Conservation (phyloP, 2,797 vertebrate genomes). For the Hemitrygon akajei region DNA sequence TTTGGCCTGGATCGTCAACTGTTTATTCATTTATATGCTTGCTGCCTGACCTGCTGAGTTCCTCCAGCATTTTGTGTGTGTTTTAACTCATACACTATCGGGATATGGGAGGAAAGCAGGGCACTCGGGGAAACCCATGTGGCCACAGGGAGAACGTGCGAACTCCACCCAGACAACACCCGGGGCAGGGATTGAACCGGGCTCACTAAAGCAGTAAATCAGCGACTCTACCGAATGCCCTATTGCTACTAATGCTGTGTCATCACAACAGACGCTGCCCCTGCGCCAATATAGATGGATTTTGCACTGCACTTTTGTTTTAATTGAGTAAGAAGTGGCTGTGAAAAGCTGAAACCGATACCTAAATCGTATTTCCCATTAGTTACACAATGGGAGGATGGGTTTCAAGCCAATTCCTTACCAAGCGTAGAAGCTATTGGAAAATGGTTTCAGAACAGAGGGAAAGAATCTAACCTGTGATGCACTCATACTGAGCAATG, state of each 20-base stretch:
- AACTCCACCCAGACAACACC: too few relatives aligned
- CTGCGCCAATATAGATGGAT: neutral
- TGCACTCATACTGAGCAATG: neutral
- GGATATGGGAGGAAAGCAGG: too few relatives aligned
- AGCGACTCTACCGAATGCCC: too few relatives aligned
- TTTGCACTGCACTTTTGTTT: neutral
- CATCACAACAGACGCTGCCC: neutral
- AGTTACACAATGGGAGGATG: neutral
- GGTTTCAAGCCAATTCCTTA: neutral
- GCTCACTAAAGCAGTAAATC: too few relatives aligned
- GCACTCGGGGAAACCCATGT: too few relatives aligned
- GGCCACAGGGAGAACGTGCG: too few relatives aligned
- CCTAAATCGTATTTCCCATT: conserved; percentile 21
- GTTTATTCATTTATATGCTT: too few relatives aligned
- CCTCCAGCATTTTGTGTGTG: too few relatives aligned
- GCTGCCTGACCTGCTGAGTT: too few relatives aligned
- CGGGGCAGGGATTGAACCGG: too few relatives aligned
- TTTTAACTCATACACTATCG: too few relatives aligned
- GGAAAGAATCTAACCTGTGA: neutral
- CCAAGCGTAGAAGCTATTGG: neutral
- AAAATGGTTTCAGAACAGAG: neutral
- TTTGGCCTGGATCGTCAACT: too few relatives aligned
- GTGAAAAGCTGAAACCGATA: neutral
- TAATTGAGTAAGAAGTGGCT: conserved; percentile 24
- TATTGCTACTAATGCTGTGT: neutral